A percentile compares a stretch with the other conserved stretches of the same genome.
phyloP scores from a whole-genome alignment of 2,797 vertebrate genomes.

The Dendrocincla fuliginosa region DNA sequence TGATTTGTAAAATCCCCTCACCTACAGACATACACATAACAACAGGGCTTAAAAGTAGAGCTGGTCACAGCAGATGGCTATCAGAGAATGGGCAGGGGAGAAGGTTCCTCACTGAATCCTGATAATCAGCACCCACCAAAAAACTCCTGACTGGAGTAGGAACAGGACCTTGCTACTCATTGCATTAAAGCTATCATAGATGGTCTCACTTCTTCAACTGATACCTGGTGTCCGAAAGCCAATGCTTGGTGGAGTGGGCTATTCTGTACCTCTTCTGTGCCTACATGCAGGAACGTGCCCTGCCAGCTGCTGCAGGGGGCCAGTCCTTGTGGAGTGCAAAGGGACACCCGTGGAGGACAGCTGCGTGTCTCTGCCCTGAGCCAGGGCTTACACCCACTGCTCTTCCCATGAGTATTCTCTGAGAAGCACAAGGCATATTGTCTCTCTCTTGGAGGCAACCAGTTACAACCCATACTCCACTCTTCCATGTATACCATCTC shows the following conservation, averaged over 20 bases:
- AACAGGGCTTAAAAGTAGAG: not conserved
- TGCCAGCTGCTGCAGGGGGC: not conserved
- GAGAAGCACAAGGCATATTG: not conserved
- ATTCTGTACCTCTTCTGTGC: not conserved
- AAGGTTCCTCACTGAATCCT: not conserved
- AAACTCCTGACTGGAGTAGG: not conserved
- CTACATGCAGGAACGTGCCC: accelerated
- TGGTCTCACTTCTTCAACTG: not conserved
- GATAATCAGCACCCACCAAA: not conserved
- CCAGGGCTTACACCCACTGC: accelerated
- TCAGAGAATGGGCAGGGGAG: not conserved
- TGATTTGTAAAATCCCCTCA: not conserved
- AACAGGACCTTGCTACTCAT: not conserved
- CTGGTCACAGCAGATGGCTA: not conserved
- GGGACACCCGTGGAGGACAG: accelerated
- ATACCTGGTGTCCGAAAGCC: not conserved
- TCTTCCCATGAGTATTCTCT: not conserved
- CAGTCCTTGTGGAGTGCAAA: not conserved
- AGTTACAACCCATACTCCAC: accelerated
- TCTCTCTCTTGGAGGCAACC: not conserved
- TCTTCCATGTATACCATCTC: not conserved
- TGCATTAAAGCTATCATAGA: not conserved
- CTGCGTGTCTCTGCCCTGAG: accelerated
- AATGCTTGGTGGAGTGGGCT: accelerated
- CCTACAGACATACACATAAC: not conserved